A percentile compares a stretch with the other conserved stretches of the same genome.
Evolutionary conservation across 2,888 invertebrate species (phyloP).

Genomic region (Crossocerus cetratus): DNA sequence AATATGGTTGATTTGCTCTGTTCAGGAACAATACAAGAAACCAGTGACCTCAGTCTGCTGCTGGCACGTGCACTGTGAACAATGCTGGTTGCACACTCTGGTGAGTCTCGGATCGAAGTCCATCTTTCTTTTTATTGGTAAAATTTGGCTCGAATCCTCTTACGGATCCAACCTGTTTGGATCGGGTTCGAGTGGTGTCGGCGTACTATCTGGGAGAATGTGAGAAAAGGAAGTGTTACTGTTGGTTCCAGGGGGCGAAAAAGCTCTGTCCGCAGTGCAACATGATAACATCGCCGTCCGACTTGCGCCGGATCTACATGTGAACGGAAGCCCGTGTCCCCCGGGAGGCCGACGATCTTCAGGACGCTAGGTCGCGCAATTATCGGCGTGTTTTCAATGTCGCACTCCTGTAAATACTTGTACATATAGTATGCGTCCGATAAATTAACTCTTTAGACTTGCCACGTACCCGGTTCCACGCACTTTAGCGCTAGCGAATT

Average conservation of each 20-base stretch:
- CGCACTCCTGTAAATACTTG: conserved; percentile 70
- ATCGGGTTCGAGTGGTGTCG: too few species aligned
- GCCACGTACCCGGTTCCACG: conserved; percentile 43
- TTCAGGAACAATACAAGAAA: conserved; percentile 86
- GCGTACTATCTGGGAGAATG: background rate
- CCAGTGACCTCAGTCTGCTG: conserved; percentile 96
- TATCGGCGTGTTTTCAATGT: conserved; percentile 16
- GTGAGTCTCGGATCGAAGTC: conserved; percentile 73
- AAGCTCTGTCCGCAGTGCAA: conserved; percentile 97
- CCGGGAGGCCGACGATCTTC: conserved; percentile 19
- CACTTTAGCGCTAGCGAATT: conserved; percentile 73
- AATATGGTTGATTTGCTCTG: too few species aligned
- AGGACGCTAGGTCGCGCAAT: conserved; percentile 14
- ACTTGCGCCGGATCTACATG: conserved; percentile 93
- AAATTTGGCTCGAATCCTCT: too few species aligned
- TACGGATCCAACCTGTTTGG: too few species aligned
- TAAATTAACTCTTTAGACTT: conserved; percentile 68
- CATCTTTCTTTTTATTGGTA: too few species aligned
- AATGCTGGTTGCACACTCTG: conserved; percentile 86
- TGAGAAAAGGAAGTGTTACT: background rate
- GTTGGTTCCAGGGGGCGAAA: conserved; percentile 84
- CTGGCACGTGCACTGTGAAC: conserved; percentile 98
- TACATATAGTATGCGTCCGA: conserved; percentile 67
- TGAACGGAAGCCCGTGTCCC: conserved; percentile 76
- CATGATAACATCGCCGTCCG: conserved; percentile 92